phyloP scores from a whole-genome alignment of 2,797 vertebrate genomes.

The Spheniscus humboldti region DNA sequence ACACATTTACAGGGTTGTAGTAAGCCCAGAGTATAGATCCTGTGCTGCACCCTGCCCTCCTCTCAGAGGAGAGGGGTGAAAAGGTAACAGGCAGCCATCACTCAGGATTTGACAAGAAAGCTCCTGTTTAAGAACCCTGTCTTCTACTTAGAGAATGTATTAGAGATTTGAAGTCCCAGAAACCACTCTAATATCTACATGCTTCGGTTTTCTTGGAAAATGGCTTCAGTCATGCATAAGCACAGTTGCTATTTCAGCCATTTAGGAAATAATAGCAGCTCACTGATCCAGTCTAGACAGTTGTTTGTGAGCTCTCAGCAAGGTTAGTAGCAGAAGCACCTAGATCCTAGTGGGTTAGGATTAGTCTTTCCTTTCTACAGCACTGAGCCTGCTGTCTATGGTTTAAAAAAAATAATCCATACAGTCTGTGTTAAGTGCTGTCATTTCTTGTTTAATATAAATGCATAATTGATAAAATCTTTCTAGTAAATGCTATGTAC shows the following conservation, averaged over 20 bases:
- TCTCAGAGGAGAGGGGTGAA: neutral
- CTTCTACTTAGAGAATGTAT: neutral
- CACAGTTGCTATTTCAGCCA: neutral
- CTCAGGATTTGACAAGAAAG: neutral
- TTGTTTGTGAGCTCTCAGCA: neutral
- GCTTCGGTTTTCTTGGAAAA: neutral
- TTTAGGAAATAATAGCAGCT: neutral
- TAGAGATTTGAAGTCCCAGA: neutral
- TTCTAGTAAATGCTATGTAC: neutral
- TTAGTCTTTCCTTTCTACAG: neutral
- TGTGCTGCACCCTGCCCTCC: neutral
- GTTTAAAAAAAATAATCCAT: neutral
- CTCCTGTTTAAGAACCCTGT: neutral
- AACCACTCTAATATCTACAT: neutral
- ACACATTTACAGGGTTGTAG: conserved; percentile 45
- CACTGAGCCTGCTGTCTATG: neutral
- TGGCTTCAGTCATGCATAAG: neutral
- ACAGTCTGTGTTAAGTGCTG: neutral
- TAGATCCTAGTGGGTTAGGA: neutral
- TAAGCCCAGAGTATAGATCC: neutral
- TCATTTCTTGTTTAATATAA: neutral
- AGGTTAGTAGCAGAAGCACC: neutral
- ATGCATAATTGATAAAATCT: neutral
- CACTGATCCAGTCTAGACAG: neutral
- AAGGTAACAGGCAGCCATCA: neutral